Percentiles rank a stretch among this genome's conserved stretches.
These are phyloP conservation scores for Goniozus legneri DNA, from an alignment of 1,140 invertebrate genomes.

Conservation along the genomic window DNA sequence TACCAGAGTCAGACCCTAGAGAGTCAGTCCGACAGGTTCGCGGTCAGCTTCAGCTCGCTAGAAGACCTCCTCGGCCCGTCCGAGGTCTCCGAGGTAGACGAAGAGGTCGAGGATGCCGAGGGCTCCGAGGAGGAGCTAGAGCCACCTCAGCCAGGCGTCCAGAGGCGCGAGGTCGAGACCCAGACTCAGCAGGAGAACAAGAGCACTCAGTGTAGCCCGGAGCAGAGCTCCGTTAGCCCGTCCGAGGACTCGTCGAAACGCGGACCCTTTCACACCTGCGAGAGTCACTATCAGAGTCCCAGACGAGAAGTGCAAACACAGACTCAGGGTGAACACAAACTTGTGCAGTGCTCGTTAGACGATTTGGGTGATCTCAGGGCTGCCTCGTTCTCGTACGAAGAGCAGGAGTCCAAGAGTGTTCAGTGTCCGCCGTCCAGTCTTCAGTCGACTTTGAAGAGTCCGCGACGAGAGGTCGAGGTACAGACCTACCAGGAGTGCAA, in stretches of 20 bases:
- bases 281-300: constrained; percentile 27
- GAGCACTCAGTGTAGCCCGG: constrained; percentile 30
- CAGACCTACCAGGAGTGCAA: constrained; percentile 45
- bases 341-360: constrained; percentile 39
- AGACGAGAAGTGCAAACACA: constrained; percentile 40
- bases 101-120: neutral
- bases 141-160: no score
- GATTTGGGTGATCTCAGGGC: constrained; percentile 21
- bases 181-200: constrained; percentile 32
- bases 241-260: neutral
- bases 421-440: constrained; percentile 28
- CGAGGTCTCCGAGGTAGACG: neutral
- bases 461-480: constrained; percentile 35
- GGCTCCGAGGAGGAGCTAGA: constrained; percentile 18
- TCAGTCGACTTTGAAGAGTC: constrained; percentile 13
- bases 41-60: neutral
- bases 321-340: constrained; percentile 43
- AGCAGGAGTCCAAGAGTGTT: constrained; percentile 40
- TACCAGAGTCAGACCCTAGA: constrained; percentile 39
- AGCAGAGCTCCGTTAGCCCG: constrained; percentile 8
- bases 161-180: constrained; percentile 26
- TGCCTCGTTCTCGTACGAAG: constrained; percentile 15
- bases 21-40: constrained; percentile 17
- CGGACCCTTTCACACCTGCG: constrained; percentile 1
- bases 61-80: constrained; percentile 7